Evolutionary conservation across 2,888 invertebrate species (phyloP), one percentile per base, ranked within the genome.

Genomic region (Acheta domesticus): DNA sequence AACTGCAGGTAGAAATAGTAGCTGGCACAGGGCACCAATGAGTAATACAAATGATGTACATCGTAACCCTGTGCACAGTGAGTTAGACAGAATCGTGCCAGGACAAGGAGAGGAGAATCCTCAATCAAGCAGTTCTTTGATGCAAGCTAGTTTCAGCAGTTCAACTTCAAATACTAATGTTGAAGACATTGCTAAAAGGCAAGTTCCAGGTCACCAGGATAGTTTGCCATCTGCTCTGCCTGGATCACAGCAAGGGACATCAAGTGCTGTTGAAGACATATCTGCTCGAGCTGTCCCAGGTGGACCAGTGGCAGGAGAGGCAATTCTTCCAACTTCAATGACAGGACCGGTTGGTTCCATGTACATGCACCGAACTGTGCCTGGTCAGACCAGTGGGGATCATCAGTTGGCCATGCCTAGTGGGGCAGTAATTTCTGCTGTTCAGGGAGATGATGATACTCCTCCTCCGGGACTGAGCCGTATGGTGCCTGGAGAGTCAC

Each of bases 321-420:
- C 14, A 4, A 19, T n/a, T 19, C 3, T 62, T 12, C 62, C 62
- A 14, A 3, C 62, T 5, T 62, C 62, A 12, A 36, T 36, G 36
- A 8, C 62, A 8, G n/a, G 14, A 4, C n/a, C 62, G 5, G 14
- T 62, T 62, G 62, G 62, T 62, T 62, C 62, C 14, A 8, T n/a
- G 14, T 62, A 62, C n/a, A 85, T 91, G 19, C 90, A 89, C 80
- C 87, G 92, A 78, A 90, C 91, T 91, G 89, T 91, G 19, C 91
- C 91, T 0, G 91, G 91, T 0, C 91, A 91, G 84, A 89, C 90
- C 74, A 78, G 77, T 48, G 80, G 77, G 49, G 79, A 77, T 77
- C 76, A 74, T 49, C 23, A 75, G 12, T 78, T 50, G 48, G 48
- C 78, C 14, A 76, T 75, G 12, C 74, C 74, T 12, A 75, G 77